Conservation (phyloP, 1,140 invertebrate species). For the Phortica variegata region DNA sequence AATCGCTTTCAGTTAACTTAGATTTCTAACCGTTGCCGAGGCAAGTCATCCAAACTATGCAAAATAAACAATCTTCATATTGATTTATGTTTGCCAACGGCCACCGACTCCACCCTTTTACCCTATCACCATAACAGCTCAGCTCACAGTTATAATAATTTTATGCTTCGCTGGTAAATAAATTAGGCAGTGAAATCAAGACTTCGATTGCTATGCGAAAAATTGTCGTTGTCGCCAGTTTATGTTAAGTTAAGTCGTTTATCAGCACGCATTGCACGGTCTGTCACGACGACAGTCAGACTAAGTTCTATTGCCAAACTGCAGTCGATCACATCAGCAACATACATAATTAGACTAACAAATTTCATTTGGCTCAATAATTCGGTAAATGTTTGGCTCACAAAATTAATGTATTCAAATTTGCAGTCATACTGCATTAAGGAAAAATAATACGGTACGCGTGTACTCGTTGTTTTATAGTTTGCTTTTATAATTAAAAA, state of each 20-base stretch:
- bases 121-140: conserved; percentile 41
- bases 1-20: conserved; percentile 20
- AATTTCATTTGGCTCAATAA: too few species aligned
- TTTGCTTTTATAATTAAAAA: too few species aligned
- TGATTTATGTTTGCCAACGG: conserved; percentile 48
- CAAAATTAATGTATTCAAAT: too few species aligned
- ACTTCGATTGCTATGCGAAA: conserved; percentile 22
- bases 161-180: conserved; percentile 32
- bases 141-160: neutral
- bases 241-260: conserved; percentile 21
- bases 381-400: too few species aligned
- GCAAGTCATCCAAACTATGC: too few species aligned
- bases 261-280: conserved; percentile 48
- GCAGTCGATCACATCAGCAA: too few species aligned
- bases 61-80: conserved; percentile 46
- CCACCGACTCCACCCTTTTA: neutral
- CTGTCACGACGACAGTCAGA: conserved; percentile 55
- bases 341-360: too few species aligned
- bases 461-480: too few species aligned
- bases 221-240: conserved; percentile 24
- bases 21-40: too few species aligned
- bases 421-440: too few species aligned
- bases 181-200: conserved; percentile 26
- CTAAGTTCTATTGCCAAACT: too few species aligned
- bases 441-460: too few species aligned